A percentile compares a stretch with the other conserved stretches of the same genome.
phyloP scores from a whole-genome alignment of 2,888 invertebrate species.

The Mechanitis mazaeus region DNA sequence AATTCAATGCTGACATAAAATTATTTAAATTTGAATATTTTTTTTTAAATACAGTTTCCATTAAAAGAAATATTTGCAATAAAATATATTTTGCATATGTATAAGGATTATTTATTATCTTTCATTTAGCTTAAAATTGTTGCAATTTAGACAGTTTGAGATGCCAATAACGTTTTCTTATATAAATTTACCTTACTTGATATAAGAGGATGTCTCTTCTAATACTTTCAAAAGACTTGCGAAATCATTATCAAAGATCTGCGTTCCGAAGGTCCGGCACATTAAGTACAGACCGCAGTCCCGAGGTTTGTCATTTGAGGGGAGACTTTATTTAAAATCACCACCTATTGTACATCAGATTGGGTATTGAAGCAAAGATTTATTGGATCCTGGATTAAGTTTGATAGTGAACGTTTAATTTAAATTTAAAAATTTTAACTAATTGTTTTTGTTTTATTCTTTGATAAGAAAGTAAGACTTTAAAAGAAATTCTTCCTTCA shows the following conservation, averaged over 20 bases:
- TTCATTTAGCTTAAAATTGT: too few species aligned
- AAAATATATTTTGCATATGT: too few species aligned
- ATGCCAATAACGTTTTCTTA: neutral
- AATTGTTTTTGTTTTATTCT: neutral
- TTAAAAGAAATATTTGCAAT: too few species aligned
- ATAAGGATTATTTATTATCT: too few species aligned
- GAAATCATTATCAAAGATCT: constrained; percentile 42
- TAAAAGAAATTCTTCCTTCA: constrained; percentile 46
- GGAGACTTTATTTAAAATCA: constrained; percentile 67
- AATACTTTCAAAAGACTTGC: constrained; percentile 8
- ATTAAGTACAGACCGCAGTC: constrained; percentile 68
- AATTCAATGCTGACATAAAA: constrained; percentile 4
- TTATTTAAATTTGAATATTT: too few species aligned
- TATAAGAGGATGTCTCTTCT: constrained; percentile 22
- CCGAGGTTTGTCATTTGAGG: constrained; percentile 56
- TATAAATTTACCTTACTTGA: neutral
- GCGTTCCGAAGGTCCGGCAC: constrained; percentile 67
- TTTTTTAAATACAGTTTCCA: too few species aligned
- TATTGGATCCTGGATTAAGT: constrained; percentile 19
- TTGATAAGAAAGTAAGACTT: too few species aligned
- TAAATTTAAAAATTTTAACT: neutral
- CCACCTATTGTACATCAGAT: constrained; percentile 54
- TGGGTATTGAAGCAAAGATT: constrained; percentile 24
- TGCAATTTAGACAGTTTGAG: too few species aligned
- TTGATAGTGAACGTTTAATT: constrained; percentile 6